Base-by-base conservation (phyloP, 2,888 invertebrate genomes). In the Julus scandinavius region DNA sequence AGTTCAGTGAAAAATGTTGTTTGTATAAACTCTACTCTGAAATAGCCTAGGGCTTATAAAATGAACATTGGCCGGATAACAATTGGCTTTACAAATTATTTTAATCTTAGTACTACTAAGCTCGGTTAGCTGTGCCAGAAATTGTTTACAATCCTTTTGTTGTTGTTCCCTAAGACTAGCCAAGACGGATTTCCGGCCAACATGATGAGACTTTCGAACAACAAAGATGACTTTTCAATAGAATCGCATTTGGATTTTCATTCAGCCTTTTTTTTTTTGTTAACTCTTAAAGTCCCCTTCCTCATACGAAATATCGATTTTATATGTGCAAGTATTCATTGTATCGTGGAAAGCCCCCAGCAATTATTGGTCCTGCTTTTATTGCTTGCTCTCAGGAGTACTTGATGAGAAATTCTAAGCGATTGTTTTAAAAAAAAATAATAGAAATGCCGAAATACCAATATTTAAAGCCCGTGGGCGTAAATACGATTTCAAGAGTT, bases 301-400 rank as follows among this genome's bases (percentile, higher is more conserved):
- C 63, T 63, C 63, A 63, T 85, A 7, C 85, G 85, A 6, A n/a
- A 45, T 85, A 85, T 85, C 41, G 45, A 85, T 85, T 85, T 85
- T 63, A 63, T 63, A 20, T 20, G 63, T 63, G 63, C 63, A 63
- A n/a, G 63, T 63, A 63, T 63, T 63, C 63, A 63, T 63, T 63
- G 63, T 63, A 20, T 63, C n/a, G 15, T 20, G 63, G 63, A 4
- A 63, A 63, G 63, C 63, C 63, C 63, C 63, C 63, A n/a, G 63
- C 63, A 63, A 63, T 63, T 63, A 63, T 63, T 63, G 63, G 63
- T 20, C 63, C 63, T 20, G 63, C 63, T 63, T 63, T 63, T 63
- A 63, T 63, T 63, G n/a, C 63, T n/a, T 6, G 63, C 20, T 63
- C 20, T 63, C 20, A 63, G 63, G 63, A 63, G 63, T 63, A 63